Evolutionary conservation across 1,140 invertebrate species (phyloP), one percentile per base, ranked within the genome.

Genomic region (Steinernema feltiae): DNA sequence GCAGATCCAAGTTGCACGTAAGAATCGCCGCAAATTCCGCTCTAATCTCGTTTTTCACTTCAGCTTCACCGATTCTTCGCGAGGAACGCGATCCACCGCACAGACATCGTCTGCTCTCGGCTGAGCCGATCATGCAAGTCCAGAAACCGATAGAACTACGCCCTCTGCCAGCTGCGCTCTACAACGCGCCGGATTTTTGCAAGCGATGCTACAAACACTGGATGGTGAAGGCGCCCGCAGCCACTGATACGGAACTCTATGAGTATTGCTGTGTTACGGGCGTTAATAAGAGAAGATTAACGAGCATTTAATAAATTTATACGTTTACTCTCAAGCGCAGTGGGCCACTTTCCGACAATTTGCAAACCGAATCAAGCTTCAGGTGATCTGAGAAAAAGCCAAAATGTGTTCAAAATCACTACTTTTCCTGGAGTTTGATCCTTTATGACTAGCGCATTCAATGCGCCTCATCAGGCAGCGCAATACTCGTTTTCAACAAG

Each of bases 91-190:
- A 63, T 15, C 15, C 7, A 3, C 12, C 12, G 12, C 3, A 15
- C 15, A 27, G 24, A 27, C 53, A 7, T 41, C 35, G 53, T 63
- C 53, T 63, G 12, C 53, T 63, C 53, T 63, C 53, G 7, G 53
- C 53, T 63, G 53, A 63, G 24, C 53, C 53, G 7, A 63, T 63
- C 24, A 63, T 63, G 53, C 7, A 63, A 63, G 53, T 63, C 53
- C 7, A 63, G 2, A 27, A 27, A 12, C 53, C 53, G 2, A 63
- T 63, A 3, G 24, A 12, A 3, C 53, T 63, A 21, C 7, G 53
- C 2, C 24, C 53, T 63, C 24, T 63, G 12, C 53, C 53, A 27
- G 53, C 53, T 12, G 3, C 53, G 7, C 53, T 63, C 15, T 63
- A 63, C 53, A 63, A 63, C 53, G 53, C 53, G 15, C 53, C 53